These are phyloP conservation scores for Petrocephalus zakoni DNA, from an alignment of 2,113 vertebrate genomes.

Conservation along the genomic window DNA sequence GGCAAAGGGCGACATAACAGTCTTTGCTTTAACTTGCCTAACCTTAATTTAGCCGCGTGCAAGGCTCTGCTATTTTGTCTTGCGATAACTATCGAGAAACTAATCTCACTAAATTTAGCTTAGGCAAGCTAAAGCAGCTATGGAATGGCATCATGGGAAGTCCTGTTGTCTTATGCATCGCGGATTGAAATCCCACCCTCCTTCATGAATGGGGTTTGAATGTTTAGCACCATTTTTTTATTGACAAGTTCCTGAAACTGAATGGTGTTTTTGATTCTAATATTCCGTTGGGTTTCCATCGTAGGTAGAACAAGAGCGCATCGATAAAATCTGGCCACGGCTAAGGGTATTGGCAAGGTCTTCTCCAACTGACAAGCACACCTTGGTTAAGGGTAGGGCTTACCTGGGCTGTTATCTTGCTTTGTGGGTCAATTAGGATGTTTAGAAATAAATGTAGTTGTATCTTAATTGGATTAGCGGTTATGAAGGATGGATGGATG, in stretches of 20 bases:
- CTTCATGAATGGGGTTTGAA: not conserved
- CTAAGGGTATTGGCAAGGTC: constrained; percentile 90
- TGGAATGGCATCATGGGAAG: not conserved
- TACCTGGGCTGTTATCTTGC: not conserved
- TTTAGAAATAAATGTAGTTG: not conserved
- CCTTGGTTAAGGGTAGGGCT: constrained; percentile 87
- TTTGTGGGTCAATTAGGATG: not conserved
- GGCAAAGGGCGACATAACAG: not conserved
- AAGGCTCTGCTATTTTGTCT: not conserved
- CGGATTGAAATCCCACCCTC: not conserved
- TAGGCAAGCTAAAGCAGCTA: not conserved
- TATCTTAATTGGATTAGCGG: no score
- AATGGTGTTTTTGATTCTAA: not conserved
- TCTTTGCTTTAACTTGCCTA: not conserved
- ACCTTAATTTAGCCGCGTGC: not conserved
- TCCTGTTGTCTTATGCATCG: not conserved
- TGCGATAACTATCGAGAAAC: not conserved
- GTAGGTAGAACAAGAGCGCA: constrained; percentile 92
- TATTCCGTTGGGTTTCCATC: not conserved
- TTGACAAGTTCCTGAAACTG: not conserved
- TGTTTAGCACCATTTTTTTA: not conserved
- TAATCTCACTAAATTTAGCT: not conserved
- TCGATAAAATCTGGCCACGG: constrained; percentile 98
- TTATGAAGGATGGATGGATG: not conserved
- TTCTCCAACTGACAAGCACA: constrained; percentile 95